phyloP scores from a whole-genome alignment of 92 coral and sea anemone species.

The Ricordea florida region DNA sequence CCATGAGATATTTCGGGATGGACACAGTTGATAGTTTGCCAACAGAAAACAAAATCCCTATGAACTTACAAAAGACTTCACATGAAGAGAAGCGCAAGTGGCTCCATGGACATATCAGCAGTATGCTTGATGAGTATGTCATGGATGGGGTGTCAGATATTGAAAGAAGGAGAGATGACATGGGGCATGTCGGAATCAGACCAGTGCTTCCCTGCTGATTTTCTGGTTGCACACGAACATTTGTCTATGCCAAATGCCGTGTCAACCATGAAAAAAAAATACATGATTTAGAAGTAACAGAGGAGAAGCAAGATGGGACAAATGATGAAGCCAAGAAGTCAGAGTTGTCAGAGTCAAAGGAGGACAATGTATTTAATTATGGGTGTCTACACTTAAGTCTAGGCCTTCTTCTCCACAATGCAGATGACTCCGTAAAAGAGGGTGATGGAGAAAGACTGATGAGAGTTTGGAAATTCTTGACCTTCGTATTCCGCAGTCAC shows the following conservation, averaged over 20 bases:
- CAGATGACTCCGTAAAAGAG: constrained; percentile 66
- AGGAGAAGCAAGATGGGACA: constrained; percentile 7
- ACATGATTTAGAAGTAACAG: constrained; percentile 20
- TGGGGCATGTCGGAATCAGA: constrained; percentile 20
- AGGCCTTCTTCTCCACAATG: constrained; percentile 55
- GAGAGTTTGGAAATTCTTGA: constrained; percentile 59
- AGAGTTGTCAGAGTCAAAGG: constrained; percentile 24
- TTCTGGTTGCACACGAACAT: constrained; percentile 30
- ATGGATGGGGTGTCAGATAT: constrained; percentile 40
- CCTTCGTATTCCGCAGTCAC: constrained; percentile 19
- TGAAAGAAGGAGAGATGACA: background rate
- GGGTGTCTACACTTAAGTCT: constrained; percentile 51
- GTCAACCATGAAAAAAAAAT: constrained; percentile 19
- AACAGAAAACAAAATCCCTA: constrained; percentile 12
- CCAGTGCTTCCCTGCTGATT: constrained; percentile 40
- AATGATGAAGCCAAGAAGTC: constrained; percentile 3
- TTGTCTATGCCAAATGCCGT: constrained; percentile 17
- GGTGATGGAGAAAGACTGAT: constrained; percentile 62
- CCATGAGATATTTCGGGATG: constrained; percentile 26
- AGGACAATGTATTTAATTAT: constrained; percentile 47
- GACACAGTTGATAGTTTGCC: constrained; percentile 16
- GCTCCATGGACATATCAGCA: constrained; percentile 28
- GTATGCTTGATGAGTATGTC: constrained; percentile 40
- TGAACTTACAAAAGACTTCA: background rate
- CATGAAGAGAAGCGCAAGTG: constrained; percentile 51